Evolutionary conservation across 2,113 vertebrate genomes (phyloP).

Genomic region (Haemorhous mexicanus): DNA sequence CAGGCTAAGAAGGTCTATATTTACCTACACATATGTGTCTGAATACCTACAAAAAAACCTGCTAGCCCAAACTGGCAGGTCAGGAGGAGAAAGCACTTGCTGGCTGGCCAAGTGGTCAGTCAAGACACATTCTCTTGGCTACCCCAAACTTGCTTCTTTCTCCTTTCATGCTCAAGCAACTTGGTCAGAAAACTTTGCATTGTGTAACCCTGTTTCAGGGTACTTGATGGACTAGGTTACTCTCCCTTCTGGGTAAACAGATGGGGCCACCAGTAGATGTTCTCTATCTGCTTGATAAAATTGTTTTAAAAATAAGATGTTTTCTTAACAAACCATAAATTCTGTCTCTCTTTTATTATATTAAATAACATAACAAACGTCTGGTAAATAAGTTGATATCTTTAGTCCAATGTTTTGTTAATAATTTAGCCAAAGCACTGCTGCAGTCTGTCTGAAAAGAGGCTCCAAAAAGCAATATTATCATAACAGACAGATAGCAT

Average conservation of each 20-base stretch:
- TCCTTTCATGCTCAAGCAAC: neutral
- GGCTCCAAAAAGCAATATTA: neutral
- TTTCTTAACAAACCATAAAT: neutral
- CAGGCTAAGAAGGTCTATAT: neutral
- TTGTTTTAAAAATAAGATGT: neutral
- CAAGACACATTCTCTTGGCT: neutral
- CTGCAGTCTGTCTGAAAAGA: neutral
- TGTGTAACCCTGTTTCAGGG: neutral
- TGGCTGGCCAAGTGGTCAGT: neutral
- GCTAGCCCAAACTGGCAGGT: neutral
- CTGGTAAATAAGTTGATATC: neutral
- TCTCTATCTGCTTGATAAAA: neutral
- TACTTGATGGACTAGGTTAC: neutral
- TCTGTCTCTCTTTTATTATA: neutral
- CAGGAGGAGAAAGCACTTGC: neutral
- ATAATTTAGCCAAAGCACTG: neutral
- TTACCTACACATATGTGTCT: neutral
- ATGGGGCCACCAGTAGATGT: neutral
- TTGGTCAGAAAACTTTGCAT: neutral
- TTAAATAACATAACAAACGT: neutral
- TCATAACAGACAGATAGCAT: neutral
- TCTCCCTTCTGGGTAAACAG: neutral
- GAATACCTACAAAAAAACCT: neutral
- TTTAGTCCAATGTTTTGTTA: neutral
- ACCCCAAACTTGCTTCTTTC: neutral